Evolutionary conservation across 2,888 invertebrate genomes (phyloP), one percentile per base, ranked within the genome.

Genomic region (Emmelina monodactyla): DNA sequence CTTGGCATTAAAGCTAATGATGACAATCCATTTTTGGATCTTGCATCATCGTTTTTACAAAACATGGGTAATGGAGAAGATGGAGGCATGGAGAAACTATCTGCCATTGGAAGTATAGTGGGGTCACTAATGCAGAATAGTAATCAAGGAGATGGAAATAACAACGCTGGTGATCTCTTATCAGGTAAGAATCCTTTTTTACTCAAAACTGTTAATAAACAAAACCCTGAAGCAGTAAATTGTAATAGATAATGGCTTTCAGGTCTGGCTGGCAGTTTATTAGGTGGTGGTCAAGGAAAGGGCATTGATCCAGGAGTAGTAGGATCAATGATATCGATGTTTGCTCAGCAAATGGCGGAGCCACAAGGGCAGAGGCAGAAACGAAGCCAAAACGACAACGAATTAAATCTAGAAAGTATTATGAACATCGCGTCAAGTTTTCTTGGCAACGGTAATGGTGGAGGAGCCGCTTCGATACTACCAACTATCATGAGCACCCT

Each of bases 61-160:
- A 86, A 86, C 50, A 85, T 85, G 50, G 73, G 72, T 0, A 60
- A 64, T 9, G 66, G 66, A 0, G 51, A 54, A 0, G 51, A 54
- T 13, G 61, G 57, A 32, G 59, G 68, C n/a, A n/a, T n/a, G 25
- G 69, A 76, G 7, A 81, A 81, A 0, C 58, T 84, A 31, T 83
- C 82, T 1, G 84, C 83, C 1, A 67, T 91, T 0, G 88, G 88
- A 1, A 85, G 83, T 6, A 69, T 90, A 31, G 72, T 91, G 7
- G 86, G 86, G 1, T 83, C 79, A 16, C 76, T 91, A 32, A 83
- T 91, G 82, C 87, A 89, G 47, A 84, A 87, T 0, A 87, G 85
- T 35, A 82, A 82, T 15, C 72, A 72, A 16, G 67, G 60, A 10
- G 53, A 49, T 2, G 50, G 48, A 15, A 70, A 63, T 0, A 53